Percentiles rank a stretch among this genome's conserved stretches.
Evolutionary conservation across 2,797 vertebrate species (phyloP).

Genomic region (Chrysocyon brachyurus): DNA sequence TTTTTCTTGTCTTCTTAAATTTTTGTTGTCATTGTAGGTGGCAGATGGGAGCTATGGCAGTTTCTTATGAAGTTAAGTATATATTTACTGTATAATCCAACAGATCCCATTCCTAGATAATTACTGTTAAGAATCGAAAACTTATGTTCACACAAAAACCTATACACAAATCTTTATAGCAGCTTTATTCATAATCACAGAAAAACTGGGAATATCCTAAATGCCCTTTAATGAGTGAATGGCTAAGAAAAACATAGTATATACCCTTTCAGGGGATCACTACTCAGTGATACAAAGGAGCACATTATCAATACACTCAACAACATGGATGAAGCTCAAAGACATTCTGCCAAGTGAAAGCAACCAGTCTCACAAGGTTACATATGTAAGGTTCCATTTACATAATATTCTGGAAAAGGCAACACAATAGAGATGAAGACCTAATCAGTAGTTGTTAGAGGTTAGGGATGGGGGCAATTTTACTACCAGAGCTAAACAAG

Average conservation of each 20-base stretch:
- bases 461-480: not conserved
- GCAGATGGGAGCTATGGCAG: not conserved
- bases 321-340: not conserved
- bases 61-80: not conserved
- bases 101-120: not conserved
- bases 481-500: not conserved
- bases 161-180: not conserved
- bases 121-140: not conserved
- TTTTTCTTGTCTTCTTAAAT: not conserved
- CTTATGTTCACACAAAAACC: not conserved
- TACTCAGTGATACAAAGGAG: not conserved
- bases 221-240: not conserved
- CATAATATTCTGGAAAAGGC: not conserved
- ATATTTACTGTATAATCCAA: not conserved
- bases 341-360: not conserved
- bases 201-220: not conserved
- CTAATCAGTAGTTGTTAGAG: not conserved
- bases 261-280: not conserved
- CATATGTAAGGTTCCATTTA: not conserved
- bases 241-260: not conserved
- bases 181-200: conserved; percentile 19
- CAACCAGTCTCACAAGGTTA: not conserved
- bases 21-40: not conserved
- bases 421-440: not conserved
- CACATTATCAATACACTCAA: not conserved